A percentile compares a stretch with the other conserved stretches of the same genome.
phyloP scores from a whole-genome alignment of 2,888 invertebrate genomes.

The Andrena marginata region DNA sequence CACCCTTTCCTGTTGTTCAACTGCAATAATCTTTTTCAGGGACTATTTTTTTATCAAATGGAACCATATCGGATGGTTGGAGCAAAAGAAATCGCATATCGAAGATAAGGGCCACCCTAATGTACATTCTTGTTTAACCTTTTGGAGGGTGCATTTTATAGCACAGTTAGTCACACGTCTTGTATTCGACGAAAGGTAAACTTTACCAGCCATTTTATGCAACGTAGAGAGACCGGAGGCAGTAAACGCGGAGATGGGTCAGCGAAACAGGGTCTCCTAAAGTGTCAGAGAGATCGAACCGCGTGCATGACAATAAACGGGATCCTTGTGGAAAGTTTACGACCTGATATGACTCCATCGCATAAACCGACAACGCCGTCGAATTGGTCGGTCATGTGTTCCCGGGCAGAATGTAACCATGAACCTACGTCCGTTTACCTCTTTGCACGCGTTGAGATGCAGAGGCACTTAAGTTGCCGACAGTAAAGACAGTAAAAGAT shows the following conservation, averaged over 20 bases:
- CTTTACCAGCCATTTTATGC: not conserved
- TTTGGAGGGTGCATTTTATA: not conserved
- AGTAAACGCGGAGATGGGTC: constrained; percentile 38
- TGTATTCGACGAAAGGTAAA: not conserved
- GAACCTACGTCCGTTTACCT: not conserved
- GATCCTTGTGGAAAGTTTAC: constrained; percentile 38
- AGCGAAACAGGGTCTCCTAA: constrained; percentile 39
- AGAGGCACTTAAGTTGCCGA: not conserved
- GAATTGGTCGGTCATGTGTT: constrained; percentile 28
- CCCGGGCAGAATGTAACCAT: not conserved
- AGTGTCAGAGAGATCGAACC: constrained; percentile 42
- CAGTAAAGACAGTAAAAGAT: constrained; percentile 5
- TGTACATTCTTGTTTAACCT: too few relatives aligned
- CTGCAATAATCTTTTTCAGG: too few relatives aligned
- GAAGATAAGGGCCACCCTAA: too few relatives aligned
- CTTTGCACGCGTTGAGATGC: not conserved
- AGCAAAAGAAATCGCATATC: too few relatives aligned
- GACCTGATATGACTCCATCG: constrained; percentile 18
- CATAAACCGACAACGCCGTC: constrained; percentile 31
- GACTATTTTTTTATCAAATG: too few relatives aligned
- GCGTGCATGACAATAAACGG: constrained; percentile 43
- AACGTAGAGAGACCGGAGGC: constrained; percentile 5
- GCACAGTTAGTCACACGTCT: not conserved
- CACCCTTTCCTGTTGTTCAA: too few relatives aligned
- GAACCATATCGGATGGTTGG: too few relatives aligned